Conservation (phyloP, 2,113 vertebrate species). For the Zosterops borbonicus region DNA sequence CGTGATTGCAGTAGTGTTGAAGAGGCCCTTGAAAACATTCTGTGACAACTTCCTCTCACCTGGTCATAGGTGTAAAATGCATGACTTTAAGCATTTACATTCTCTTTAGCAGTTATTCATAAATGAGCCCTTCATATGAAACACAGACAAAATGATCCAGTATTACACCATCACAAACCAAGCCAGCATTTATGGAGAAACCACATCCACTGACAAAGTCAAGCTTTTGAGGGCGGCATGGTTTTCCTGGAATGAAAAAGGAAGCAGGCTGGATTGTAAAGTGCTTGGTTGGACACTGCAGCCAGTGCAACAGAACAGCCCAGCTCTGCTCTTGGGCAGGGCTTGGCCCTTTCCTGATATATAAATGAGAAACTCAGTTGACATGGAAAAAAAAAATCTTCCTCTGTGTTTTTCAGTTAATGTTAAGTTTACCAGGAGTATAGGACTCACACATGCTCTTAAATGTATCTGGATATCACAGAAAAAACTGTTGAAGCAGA, state of each 20-base stretch:
- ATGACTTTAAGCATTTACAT: background rate
- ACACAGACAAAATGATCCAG: background rate
- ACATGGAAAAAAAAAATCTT: background rate
- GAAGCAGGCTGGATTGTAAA: background rate
- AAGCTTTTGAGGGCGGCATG: background rate
- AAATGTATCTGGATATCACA: background rate
- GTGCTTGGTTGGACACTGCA: accelerated
- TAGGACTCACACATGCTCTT: background rate
- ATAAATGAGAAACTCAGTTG: background rate
- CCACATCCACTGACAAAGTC: background rate
- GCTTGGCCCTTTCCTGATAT: background rate
- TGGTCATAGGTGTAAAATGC: background rate
- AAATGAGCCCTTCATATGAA: background rate
- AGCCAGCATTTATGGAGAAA: background rate
- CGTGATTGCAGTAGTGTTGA: background rate
- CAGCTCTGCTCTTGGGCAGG: background rate
- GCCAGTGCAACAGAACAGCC: background rate
- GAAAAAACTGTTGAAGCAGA: background rate
- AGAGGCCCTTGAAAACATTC: background rate
- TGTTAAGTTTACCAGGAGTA: background rate
- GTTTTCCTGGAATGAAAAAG: background rate
- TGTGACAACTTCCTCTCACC: background rate
- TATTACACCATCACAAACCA: background rate
- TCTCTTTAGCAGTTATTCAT: background rate
- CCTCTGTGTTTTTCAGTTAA: background rate